Base-by-base conservation (phyloP, 2,113 vertebrate genomes). In the Coracopsis vasa region DNA sequence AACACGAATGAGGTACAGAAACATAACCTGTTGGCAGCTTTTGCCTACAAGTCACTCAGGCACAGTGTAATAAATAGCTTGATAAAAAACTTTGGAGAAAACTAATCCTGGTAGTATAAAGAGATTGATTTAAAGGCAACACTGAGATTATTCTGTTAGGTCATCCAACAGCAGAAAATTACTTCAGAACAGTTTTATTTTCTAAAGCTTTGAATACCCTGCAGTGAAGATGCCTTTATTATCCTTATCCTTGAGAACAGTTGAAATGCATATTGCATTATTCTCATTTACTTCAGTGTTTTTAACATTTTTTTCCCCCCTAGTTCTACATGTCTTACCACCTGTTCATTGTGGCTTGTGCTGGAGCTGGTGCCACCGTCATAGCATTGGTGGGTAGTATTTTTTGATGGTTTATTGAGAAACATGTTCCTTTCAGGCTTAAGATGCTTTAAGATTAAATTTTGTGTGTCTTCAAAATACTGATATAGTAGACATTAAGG, bases 261-360 rank as follows among this genome's bases (percentile, higher is more conserved):
- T 5, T 79, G 13, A 92, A 79, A 81, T 64, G 29, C 14, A 20
- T 81, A 83, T 92, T 58, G 10, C 73, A 20, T 27, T 42, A 3
- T 29, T 24, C 37, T 61, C 28, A 27, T 20, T 61, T 58, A 33
- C 17, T 29, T 91, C 64, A 81, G 53, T 61, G 18, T 85, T 86
- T 92, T 80, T 83, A 71, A 92, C 41, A 6, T 96, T 20, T 94
- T 66, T 98, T 62, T 93, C 75, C 39, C 96, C 96, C 91, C 86
- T 97, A 99, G 99, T 99, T 99, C 98, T 99, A 99, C 98, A 98
- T 99, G 98, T 99, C 99, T 54, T 99, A 99, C 64, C 99, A 99
- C 97, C 98, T 99, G 97, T 99, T 99, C 98, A 99, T 99, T 84
- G 99, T 99, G 95, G 99, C 99, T 64, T 99, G 99, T 88, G 99